Evolutionary conservation across 1,140 invertebrate genomes (phyloP).

Genomic region (Caenorhabditis brenneri): DNA sequence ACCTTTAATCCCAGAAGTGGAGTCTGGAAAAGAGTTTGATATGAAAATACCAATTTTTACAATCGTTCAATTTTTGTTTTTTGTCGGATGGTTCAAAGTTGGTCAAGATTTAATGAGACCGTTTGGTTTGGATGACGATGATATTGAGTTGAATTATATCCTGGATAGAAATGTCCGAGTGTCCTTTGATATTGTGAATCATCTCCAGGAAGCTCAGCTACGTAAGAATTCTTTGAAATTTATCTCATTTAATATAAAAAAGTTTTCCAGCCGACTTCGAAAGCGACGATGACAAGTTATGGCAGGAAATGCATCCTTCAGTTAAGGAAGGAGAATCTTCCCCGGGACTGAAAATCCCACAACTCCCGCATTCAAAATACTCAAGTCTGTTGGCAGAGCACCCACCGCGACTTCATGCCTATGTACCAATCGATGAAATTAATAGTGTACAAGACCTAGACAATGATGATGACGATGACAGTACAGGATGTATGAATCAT

Average conservation of each 20-base stretch:
- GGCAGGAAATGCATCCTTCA: not conserved
- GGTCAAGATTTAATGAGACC: slow-evolving; percentile 56
- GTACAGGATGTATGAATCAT: not conserved
- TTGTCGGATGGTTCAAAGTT: slow-evolving; percentile 49
- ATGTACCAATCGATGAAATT: slow-evolving; percentile 12
- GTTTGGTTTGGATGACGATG: slow-evolving; percentile 55
- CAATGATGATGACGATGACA: too few species aligned
- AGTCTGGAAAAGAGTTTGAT: slow-evolving; percentile 47
- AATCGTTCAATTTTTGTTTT: slow-evolving; percentile 53
- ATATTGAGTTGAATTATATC: slow-evolving; percentile 58
- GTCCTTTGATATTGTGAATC: slow-evolving; percentile 48
- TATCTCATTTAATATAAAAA: not conserved
- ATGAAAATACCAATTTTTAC: slow-evolving; percentile 44
- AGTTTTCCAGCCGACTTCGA: slow-evolving; percentile 44
- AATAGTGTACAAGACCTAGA: not conserved
- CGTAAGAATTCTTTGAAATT: not conserved
- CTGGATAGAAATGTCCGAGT: slow-evolving; percentile 47
- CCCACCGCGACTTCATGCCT: slow-evolving; percentile 25
- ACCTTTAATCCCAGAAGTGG: slow-evolving; percentile 45
- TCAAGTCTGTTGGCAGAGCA: not conserved
- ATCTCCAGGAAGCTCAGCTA: not conserved
- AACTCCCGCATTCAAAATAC: slow-evolving; percentile 3
- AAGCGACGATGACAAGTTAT: not conserved
- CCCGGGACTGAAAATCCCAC: not conserved
- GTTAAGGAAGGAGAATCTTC: not conserved